These are phyloP conservation scores for Drosophila obscura DNA, from an alignment of 1,140 invertebrate species.

Conservation along the genomic window DNA sequence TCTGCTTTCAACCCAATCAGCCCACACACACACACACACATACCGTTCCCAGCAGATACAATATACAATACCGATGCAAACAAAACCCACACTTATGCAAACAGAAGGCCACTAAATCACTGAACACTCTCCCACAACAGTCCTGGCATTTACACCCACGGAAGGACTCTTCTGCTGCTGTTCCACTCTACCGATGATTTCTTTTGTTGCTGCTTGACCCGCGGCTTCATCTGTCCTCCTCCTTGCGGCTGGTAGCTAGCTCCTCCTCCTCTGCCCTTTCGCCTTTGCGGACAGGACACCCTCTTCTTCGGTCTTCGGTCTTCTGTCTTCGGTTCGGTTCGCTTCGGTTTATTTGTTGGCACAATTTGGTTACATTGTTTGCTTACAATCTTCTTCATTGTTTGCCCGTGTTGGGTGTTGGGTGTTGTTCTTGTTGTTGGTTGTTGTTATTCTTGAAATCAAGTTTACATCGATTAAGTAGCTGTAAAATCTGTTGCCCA, in stretches of 20 bases:
- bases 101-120: slow-evolving; percentile 73
- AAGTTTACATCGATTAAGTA: slow-evolving; percentile 77
- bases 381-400: slow-evolving; percentile 72
- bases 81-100: slow-evolving; percentile 63
- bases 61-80: slow-evolving; percentile 44
- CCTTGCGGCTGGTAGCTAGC: background rate
- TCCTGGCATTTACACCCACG: slow-evolving; percentile 60
- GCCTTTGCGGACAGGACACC: slow-evolving; percentile 20
- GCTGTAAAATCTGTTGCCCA: slow-evolving; percentile 61
- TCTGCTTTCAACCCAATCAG: slow-evolving; percentile 76
- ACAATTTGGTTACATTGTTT: slow-evolving; percentile 82
- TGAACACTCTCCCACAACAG: slow-evolving; percentile 56
- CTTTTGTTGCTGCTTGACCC: slow-evolving; percentile 76
- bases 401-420: slow-evolving; percentile 36
- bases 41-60: background rate
- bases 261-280: slow-evolving; percentile 18
- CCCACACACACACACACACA: slow-evolving; percentile 42
- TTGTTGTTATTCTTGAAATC: slow-evolving; percentile 60
- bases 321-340: slow-evolving; percentile 29
- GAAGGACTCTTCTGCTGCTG: slow-evolving; percentile 29
- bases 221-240: slow-evolving; percentile 44
- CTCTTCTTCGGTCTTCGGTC: too few relatives aligned
- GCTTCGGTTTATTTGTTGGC: slow-evolving; percentile 80
- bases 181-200: slow-evolving; percentile 31
- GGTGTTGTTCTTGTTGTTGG: slow-evolving; percentile 5